A percentile compares a stretch with the other conserved stretches of the same genome.
These are phyloP conservation scores for Uromys caudimaculatus DNA, from an alignment of 2,797 vertebrate genomes.

Conservation along the genomic window DNA sequence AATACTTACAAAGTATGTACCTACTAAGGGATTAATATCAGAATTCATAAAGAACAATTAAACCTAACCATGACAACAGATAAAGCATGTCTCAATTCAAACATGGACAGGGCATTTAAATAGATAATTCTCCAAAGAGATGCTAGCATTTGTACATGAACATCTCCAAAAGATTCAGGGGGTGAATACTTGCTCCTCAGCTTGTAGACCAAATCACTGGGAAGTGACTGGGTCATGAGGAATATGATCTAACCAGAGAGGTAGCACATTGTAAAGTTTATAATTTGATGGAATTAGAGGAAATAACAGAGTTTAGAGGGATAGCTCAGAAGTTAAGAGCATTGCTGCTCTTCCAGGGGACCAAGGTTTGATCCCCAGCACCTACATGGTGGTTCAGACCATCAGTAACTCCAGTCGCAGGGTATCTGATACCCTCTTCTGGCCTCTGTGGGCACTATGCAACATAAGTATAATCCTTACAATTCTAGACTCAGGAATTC, in stretches of 20 bases:
- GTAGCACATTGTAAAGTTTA: not conserved
- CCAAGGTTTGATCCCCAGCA: not conserved
- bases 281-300: not conserved
- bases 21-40: not conserved
- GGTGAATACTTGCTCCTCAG: not conserved
- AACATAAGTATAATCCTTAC: not conserved
- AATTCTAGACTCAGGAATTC: not conserved
- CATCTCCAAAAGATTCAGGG: not conserved
- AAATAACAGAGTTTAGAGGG: not conserved
- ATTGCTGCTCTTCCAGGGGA: not conserved
- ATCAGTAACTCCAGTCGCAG: too few species aligned
- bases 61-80: not conserved
- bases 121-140: conserved; percentile 9
- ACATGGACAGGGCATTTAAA: not conserved
- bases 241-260: too few species aligned
- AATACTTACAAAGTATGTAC: not conserved
- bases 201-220: not conserved
- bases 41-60: not conserved
- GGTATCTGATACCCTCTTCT: not conserved
- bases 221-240: not conserved
- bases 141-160: not conserved
- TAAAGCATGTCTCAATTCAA: not conserved
- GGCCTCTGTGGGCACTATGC: not conserved
- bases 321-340: not conserved
- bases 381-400: not conserved